A percentile compares a stretch with the other conserved stretches of the same genome.
Conservation (phyloP, 2,888 invertebrate genomes). For the Eristalis arbustorum region DNA sequence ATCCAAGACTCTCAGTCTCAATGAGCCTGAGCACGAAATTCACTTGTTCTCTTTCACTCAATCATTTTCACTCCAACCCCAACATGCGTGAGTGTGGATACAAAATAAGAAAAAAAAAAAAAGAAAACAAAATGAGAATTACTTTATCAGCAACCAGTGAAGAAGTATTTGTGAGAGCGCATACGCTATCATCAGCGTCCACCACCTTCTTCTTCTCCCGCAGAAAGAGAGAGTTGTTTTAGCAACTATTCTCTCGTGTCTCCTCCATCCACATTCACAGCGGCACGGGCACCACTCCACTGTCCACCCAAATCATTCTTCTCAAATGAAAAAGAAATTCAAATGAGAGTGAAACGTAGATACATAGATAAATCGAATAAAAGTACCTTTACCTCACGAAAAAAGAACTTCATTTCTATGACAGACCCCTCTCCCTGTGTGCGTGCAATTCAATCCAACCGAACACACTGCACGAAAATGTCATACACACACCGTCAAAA, state of each 20-base stretch:
- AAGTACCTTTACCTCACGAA: not conserved
- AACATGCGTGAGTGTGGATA: not conserved
- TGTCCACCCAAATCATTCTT: not conserved
- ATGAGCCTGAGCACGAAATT: not conserved
- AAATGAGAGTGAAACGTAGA: slow-evolving; percentile 60
- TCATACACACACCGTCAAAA: not conserved
- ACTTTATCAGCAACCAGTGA: slow-evolving; percentile 13
- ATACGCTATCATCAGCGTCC: not conserved
- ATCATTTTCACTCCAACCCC: slow-evolving; percentile 18
- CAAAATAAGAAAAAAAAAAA: not conserved
- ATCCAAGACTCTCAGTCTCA: not conserved
- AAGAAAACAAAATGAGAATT: not conserved
- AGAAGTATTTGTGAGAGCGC: slow-evolving; percentile 29
- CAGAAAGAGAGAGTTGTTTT: slow-evolving; percentile 58
- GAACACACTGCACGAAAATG: not conserved
- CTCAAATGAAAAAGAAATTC: slow-evolving; percentile 19
- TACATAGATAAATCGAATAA: not conserved
- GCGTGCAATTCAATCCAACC: not conserved
- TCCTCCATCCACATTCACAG: not conserved
- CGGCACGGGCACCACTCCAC: not conserved
- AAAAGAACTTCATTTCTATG: not conserved
- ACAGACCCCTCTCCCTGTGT: not conserved
- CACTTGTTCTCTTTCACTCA: slow-evolving; percentile 32
- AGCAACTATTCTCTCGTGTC: not conserved
- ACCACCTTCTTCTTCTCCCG: not conserved